A percentile compares a stretch with the other conserved stretches of the same genome.
phyloP scores from a whole-genome alignment of 2,888 invertebrate species.

The Andrena dorsata region DNA sequence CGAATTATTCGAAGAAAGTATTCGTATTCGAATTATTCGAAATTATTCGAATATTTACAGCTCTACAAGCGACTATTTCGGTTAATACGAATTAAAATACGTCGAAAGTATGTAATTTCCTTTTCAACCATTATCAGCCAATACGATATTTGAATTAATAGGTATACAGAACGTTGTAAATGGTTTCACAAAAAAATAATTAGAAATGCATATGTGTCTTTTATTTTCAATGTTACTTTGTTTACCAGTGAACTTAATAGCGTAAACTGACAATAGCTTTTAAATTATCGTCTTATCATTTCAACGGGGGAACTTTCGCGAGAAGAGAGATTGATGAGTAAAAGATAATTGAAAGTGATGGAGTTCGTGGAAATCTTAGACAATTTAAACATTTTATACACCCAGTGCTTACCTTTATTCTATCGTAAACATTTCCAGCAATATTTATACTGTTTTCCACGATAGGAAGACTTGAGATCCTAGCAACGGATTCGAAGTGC shows the following conservation, averaged over 20 bases:
- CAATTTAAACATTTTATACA: background rate
- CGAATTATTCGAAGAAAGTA: no score
- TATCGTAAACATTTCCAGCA: conserved; percentile 91
- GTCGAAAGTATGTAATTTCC: no score
- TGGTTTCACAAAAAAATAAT: no score
- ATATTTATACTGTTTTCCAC: conserved; percentile 92
- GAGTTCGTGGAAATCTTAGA: background rate
- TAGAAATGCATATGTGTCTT: no score
- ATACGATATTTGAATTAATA: no score
- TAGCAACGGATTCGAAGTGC: conserved; percentile 90
- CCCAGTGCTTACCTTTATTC: conserved; percentile 88
- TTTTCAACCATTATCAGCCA: no score
- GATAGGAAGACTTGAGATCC: conserved; percentile 92
- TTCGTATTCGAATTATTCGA: no score
- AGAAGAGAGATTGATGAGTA: background rate
- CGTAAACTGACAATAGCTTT: background rate
- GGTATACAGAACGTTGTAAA: no score
- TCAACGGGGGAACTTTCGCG: background rate
- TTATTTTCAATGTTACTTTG: no score
- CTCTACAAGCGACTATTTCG: no score
- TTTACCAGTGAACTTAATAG: background rate
- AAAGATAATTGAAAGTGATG: conserved; percentile 31
- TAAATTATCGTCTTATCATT: background rate
- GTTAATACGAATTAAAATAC: no score
- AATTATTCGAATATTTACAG: no score